phyloP scores from a whole-genome alignment of 2,113 vertebrate species.

The Myocastor coypus region DNA sequence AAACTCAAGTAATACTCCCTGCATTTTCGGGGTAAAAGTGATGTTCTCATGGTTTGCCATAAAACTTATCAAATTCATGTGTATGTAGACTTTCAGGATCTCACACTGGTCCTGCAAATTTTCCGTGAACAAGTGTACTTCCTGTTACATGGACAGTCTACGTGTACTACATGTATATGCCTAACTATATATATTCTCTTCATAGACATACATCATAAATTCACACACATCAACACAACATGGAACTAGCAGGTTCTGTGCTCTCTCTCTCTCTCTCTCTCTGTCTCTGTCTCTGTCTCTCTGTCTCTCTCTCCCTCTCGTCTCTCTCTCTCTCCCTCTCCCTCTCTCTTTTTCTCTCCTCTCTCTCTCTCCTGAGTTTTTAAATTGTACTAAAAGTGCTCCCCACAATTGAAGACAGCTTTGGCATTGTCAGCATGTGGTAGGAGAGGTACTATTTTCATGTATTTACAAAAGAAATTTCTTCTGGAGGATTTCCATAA shows the following conservation, averaged over 20 bases:
- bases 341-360: background rate
- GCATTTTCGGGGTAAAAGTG: background rate
- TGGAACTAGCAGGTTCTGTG: conserved; percentile 56
- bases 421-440: conserved; percentile 54
- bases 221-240: conserved; percentile 61
- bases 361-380: conserved; percentile 55
- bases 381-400: conserved; percentile 63
- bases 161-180: background rate
- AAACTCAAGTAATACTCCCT: conserved; percentile 17
- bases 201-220: background rate
- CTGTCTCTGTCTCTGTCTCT: no score
- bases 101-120: background rate
- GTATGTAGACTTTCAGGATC: background rate
- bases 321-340: background rate
- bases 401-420: conserved; percentile 62
- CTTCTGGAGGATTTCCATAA: conserved; percentile 71
- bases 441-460: conserved; percentile 67
- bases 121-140: conserved; percentile 2
- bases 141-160: background rate
- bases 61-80: background rate
- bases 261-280: background rate
- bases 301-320: conserved; percentile 4
- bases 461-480: conserved; percentile 71
- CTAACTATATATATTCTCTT: background rate
- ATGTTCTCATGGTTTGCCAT: background rate